Base-by-base conservation (phyloP, 1,140 invertebrate species). In the Drosophila kohkoa region DNA sequence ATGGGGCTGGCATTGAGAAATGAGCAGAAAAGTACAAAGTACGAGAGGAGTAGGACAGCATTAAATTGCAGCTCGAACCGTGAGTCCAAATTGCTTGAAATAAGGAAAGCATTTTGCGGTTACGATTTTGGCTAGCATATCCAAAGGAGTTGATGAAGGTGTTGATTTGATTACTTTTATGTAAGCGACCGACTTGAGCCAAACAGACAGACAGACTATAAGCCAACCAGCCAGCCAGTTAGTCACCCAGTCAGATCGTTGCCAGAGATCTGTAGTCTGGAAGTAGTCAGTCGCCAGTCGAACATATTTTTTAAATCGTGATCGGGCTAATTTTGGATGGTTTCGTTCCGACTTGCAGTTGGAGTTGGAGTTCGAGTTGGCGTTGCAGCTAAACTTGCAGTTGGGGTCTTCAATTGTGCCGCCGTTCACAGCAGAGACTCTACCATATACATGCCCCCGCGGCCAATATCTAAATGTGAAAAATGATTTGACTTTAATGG, bases 401-500 rank as follows among this genome's bases (percentile, higher is more conserved):
- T 59, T 41, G 15, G 15, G 6, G 82, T 73, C 83, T 74, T 89
- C 85, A 89, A 85, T 89, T 89, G 85, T 69, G 85, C 85, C 85
- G 85, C 78, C 82, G 60, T 45, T 49, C 20, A 25, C 32, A 51
- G 32, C 57, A 48, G 28, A 51, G 32, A 25, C 41, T 57, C 51
- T 79, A 4, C 20, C 20, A 25, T 25, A 55, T 28, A 25, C 45
- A 59, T 72, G 75, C 57, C 77, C 77, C 55, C 43, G 55, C 81
- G 68, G 67, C 67, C 67, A 75, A 75, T 82, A 76, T 81, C 75
- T 88, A 91, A 86, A 92, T 92, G 90, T 91, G 90, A 90, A 92
- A 91, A 92, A 92, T 92, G 87, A 92, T 92, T 92, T 91, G 87
- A 91, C 90, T 92, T 92, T 92, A 92, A 91, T 92, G 83, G 85